phyloP scores from a whole-genome alignment of 1,140 invertebrate species.

The Plectrocnemia conspersa region DNA sequence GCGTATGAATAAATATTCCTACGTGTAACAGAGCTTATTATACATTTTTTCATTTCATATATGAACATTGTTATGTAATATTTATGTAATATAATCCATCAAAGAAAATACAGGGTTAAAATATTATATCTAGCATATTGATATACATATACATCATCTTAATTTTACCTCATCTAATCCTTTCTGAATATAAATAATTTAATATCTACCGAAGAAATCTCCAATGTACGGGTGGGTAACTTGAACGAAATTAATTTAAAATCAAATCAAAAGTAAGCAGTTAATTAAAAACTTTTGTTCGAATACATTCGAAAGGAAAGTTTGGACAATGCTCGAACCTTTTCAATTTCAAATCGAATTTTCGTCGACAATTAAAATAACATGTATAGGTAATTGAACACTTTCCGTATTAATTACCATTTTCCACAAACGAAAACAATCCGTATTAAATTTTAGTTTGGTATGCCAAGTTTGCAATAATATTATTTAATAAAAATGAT shows the following conservation, averaged over 20 bases:
- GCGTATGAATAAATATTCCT: background rate
- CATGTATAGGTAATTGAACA: too few species aligned
- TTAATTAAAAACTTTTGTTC: slow-evolving; percentile 7
- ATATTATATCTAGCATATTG: too few species aligned
- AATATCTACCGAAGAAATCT: background rate
- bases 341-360: too few species aligned
- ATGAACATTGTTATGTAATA: background rate
- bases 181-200: background rate
- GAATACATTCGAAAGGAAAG: background rate
- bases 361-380: too few species aligned
- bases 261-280: slow-evolving; percentile 7
- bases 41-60: background rate
- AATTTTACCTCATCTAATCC: background rate
- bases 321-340: too few species aligned
- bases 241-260: slow-evolving; percentile 8
- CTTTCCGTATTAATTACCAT: too few species aligned
- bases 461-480: too few species aligned
- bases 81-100: background rate
- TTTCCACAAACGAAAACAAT: too few species aligned
- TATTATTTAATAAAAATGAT: too few species aligned
- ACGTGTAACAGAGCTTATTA: background rate
- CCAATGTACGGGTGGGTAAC: background rate
- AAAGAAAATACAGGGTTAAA: too few species aligned
- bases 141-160: too few species aligned
- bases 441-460: too few species aligned